Conservation (phyloP, 1,140 invertebrate species). For the Brachionus asplanchnoidis region DNA sequence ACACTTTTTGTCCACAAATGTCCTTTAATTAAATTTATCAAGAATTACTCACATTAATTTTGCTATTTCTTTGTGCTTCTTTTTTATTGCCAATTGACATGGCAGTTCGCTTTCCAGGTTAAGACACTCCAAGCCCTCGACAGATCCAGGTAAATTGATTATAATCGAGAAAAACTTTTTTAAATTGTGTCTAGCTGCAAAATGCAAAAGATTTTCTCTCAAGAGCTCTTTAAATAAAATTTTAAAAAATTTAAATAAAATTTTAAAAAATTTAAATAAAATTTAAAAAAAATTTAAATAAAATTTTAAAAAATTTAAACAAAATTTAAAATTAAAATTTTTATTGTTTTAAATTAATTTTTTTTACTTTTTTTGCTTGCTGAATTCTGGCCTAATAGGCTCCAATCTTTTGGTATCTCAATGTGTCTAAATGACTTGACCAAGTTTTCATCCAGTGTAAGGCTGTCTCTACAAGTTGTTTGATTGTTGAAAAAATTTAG, state of each 20-base stretch:
- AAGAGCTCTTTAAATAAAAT: constrained; percentile 4
- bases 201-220: constrained; percentile 33
- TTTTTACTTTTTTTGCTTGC: not conserved
- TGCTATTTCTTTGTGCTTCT: not conserved
- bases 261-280: not conserved
- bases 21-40: not conserved
- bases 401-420: not conserved
- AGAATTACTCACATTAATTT: constrained; percentile 13
- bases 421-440: not conserved
- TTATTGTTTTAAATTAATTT: not conserved
- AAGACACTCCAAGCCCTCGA: not conserved
- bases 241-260: not conserved
- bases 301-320: not conserved
- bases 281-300: too few species aligned
- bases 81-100: constrained; percentile 3
- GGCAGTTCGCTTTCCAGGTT: not conserved
- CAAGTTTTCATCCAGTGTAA: not conserved
- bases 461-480: not conserved
- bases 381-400: not conserved
- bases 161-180: not conserved
- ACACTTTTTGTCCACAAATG: not conserved
- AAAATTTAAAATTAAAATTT: too few species aligned
- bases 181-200: not conserved
- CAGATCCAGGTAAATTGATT: not conserved
- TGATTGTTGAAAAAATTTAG: not conserved